Percentiles rank a stretch among this genome's conserved stretches.
phyloP scores from a whole-genome alignment of 2,888 invertebrate genomes.

The Chalcis sispes region DNA sequence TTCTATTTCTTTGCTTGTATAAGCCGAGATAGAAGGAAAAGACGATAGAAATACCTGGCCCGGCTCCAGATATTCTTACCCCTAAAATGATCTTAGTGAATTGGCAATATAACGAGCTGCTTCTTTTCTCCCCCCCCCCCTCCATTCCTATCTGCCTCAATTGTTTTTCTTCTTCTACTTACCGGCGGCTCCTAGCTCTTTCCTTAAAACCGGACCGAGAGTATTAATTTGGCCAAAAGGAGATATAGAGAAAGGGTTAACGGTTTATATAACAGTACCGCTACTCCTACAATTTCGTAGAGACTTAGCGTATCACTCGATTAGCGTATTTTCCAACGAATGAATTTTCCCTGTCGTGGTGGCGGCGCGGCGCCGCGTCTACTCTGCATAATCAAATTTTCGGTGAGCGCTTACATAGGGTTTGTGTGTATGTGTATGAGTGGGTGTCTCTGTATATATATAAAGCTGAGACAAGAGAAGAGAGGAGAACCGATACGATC shows the following conservation, averaged over 20 bases:
- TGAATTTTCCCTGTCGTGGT: conserved; percentile 58
- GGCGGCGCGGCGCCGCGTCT: conserved; percentile 45
- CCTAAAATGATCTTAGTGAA: conserved; percentile 57
- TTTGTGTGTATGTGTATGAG: not conserved
- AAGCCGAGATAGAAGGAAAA: conserved; percentile 29
- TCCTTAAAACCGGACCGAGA: conserved; percentile 11
- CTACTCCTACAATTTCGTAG: too few relatives aligned
- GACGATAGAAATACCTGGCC: conserved; percentile 58
- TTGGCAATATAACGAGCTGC: conserved; percentile 59
- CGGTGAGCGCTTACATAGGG: conserved; percentile 23
- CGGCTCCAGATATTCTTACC: conserved; percentile 50
- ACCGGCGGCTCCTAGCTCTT: too few relatives aligned
- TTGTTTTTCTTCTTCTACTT: conserved; percentile 11
- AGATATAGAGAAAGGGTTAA: conserved; percentile 23
- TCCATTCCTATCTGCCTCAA: not conserved
- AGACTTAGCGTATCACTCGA: conserved; percentile 55
- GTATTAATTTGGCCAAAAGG: conserved; percentile 37
- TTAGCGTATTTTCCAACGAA: conserved; percentile 61
- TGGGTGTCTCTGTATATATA: not conserved
- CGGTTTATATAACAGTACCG: not conserved
- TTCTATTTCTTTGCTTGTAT: too few relatives aligned
- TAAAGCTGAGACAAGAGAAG: too few relatives aligned
- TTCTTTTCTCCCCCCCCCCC: not conserved
- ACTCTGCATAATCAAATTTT: conserved; percentile 61
- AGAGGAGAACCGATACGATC: conserved; percentile 58